Percentiles rank a stretch among this genome's conserved stretches.
Conservation (phyloP, 2,113 vertebrate species). For the Actenoides lindsayi region DNA sequence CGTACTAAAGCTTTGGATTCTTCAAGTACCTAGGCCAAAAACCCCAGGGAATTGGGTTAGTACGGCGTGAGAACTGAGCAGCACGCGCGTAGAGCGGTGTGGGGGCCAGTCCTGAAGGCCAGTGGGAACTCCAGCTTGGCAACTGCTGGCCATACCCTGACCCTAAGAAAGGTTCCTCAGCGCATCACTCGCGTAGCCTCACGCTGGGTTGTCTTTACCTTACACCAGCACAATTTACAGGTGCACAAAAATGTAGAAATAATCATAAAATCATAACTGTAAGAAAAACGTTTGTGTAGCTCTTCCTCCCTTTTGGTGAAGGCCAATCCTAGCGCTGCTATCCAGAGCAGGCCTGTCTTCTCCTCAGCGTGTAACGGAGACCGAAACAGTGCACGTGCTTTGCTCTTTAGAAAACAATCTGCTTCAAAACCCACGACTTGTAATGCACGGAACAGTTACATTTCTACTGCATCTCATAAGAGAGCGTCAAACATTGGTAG, state of each 20-base stretch:
- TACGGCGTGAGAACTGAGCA: background rate
- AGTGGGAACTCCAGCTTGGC: background rate
- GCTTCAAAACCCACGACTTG: background rate
- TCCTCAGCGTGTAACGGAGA: background rate
- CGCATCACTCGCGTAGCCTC: background rate
- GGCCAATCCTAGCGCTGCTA: background rate
- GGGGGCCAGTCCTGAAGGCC: accelerated
- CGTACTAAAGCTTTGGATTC: conserved; percentile 96
- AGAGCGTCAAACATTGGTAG: background rate
- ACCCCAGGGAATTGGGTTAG: background rate
- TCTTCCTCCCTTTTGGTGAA: background rate
- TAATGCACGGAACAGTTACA: background rate
- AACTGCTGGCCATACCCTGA: no score
- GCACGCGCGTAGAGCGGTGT: background rate
- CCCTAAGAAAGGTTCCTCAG: background rate
- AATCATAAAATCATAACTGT: background rate
- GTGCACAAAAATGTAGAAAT: background rate
- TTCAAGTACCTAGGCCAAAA: conserved; percentile 84
- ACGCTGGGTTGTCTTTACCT: background rate
- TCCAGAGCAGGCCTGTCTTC: background rate
- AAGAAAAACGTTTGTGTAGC: background rate
- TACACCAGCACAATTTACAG: background rate
- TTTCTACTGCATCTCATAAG: background rate
- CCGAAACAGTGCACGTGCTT: background rate
- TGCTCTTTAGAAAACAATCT: background rate